These are phyloP conservation scores for Centrocercus urophasianus DNA, from an alignment of 2,113 vertebrate species.

Conservation along the genomic window DNA sequence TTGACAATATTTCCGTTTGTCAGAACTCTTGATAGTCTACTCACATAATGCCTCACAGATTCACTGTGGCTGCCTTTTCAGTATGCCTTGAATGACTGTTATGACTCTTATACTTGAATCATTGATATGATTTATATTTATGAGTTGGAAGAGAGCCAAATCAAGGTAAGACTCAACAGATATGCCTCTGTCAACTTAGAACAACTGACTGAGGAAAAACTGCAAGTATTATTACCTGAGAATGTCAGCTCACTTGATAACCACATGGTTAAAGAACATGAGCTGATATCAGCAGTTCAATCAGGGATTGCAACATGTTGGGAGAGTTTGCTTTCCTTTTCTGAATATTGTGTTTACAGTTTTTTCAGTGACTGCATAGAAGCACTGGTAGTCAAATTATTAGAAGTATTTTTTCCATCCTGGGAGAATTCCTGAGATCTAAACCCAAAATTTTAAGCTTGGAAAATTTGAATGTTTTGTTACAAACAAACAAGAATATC, in stretches of 20 bases:
- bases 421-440: not conserved
- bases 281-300: not conserved
- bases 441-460: not conserved
- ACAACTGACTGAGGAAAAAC: not conserved
- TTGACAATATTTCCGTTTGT: conserved; percentile 14
- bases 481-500: not conserved
- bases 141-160: not conserved
- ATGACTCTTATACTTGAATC: not conserved
- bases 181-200: not conserved
- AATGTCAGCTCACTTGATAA: not conserved
- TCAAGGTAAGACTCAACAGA: not conserved
- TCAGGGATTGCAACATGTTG: not conserved
- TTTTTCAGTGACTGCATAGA: not conserved
- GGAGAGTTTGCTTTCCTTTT: not conserved
- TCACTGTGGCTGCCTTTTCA: conserved; percentile 27
- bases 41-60: not conserved
- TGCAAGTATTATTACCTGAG: not conserved
- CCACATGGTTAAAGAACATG: not conserved
- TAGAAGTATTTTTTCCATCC: not conserved
- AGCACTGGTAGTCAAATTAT: not conserved
- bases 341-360: not conserved
- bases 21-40: not conserved
- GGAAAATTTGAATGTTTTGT: not conserved
- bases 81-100: not conserved
- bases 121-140: not conserved